Percentiles rank a stretch among this genome's conserved stretches.
phyloP scores from a whole-genome alignment of 2,797 vertebrate genomes.

The Percopsis omiscomaycus region DNA sequence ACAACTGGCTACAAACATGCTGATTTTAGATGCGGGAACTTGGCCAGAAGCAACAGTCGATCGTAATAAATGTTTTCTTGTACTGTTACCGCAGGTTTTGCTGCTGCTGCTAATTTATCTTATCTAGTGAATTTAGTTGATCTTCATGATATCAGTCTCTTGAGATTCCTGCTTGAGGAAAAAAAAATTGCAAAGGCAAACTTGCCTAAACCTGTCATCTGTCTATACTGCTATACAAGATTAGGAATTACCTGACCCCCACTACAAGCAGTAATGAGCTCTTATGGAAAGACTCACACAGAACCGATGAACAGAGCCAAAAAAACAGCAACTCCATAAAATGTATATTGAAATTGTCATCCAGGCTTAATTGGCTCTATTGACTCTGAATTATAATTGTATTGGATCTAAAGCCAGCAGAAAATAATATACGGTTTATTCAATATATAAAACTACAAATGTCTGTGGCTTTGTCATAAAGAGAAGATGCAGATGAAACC shows the following conservation, averaged over 20 bases:
- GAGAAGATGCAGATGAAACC: not conserved
- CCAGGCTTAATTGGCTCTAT: no score
- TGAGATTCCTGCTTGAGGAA: not conserved
- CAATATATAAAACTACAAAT: no score
- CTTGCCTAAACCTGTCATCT: conserved; percentile 10
- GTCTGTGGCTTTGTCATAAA: no score
- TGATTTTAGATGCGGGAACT: conserved; percentile 30
- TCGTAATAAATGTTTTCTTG: conserved; percentile 10
- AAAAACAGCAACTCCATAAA: no score
- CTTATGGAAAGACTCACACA: no score
- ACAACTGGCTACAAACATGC: conserved; percentile 21
- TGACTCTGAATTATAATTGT: no score
- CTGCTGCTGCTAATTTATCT: conserved; percentile 7
- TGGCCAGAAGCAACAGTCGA: conserved; percentile 18
- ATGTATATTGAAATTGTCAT: no score
- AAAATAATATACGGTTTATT: no score
- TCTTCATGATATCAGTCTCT: not conserved
- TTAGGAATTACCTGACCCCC: not conserved
- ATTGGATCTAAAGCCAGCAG: no score
- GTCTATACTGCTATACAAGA: not conserved
- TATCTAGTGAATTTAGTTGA: not conserved
- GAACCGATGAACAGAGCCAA: no score
- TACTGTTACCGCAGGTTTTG: conserved; percentile 36
- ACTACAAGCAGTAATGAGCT: not conserved
- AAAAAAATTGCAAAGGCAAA: not conserved